phyloP scores from a whole-genome alignment of 2,888 invertebrate genomes.

The Dasysyrphus albostriatus region DNA sequence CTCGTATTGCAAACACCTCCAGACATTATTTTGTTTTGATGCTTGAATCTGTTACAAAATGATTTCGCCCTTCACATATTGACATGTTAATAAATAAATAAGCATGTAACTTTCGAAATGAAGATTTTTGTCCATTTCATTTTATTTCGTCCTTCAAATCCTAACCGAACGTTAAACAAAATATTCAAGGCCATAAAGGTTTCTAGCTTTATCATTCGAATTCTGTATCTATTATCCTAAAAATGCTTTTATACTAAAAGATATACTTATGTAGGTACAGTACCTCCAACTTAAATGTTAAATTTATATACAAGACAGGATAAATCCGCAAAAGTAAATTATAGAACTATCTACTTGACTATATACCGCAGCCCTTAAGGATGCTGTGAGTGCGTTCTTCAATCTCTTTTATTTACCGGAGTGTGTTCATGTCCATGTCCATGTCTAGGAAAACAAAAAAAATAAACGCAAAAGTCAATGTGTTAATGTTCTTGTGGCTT shows the following conservation, averaged over 20 bases:
- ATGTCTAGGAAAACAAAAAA: background rate
- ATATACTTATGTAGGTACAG: no score
- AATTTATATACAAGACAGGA: background rate
- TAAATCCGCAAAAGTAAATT: background rate
- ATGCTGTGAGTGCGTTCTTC: background rate
- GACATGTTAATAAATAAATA: background rate
- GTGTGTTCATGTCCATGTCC: no score
- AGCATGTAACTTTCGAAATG: background rate
- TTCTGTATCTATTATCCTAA: background rate
- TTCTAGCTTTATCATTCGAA: background rate
- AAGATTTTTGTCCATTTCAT: background rate
- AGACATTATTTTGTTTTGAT: no score
- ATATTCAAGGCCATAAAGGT: background rate
- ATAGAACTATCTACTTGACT: background rate
- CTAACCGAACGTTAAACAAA: background rate
- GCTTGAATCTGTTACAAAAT: background rate
- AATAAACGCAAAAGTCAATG: background rate
- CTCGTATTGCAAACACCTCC: no score
- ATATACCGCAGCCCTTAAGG: background rate
- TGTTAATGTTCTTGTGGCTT: conserved; percentile 25
- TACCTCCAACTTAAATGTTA: background rate
- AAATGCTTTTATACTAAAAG: background rate
- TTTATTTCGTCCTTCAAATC: background rate
- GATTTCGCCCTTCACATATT: background rate
- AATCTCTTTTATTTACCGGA: background rate